Evolutionary conservation across 2,113 vertebrate genomes (phyloP), one percentile per base, ranked within the genome.

Genomic region (Trematomus loennbergii): DNA sequence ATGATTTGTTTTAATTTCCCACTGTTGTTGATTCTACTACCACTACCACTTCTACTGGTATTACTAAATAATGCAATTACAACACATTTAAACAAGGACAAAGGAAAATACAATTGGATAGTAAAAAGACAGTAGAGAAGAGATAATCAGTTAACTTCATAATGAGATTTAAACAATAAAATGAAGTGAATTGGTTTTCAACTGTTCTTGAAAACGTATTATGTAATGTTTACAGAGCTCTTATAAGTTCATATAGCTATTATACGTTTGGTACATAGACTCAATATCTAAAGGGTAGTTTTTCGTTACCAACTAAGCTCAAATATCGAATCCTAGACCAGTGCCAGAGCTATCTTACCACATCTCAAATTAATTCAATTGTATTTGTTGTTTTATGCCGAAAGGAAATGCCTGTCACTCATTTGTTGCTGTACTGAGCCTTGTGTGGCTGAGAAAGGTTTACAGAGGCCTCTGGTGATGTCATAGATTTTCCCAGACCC

Each of bases 401-500:
- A 75, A 72, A 18, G 92, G 92, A 93, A 93, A 91, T 87, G 85
- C 80, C 84, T 82, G 73, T 88, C 75, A 12, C 66, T 89, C 71
- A 75, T 52, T 52, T 18, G 25, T 5, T 55, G 85, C 81, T 55
- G 72, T 20, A 25, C 11, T 53, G 43, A 70, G 78, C 65, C 48
- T 68, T 10, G 22, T 78, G 82, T 61, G 73, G 73, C 72, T 73
- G 67, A 79, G 69, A 53, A 50, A 80, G 79, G 83, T 83, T 78
- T 20, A 68, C 73, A 74, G 75, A 70, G 85, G 78, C 75, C 77
- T 75, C 40, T 7, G 60, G 49, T 89, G 89, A 89, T 84, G 88
- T 92, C 91, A 91, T 45, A 58, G 54, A 55, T 83, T 29, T 93
- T 92, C 90, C 89, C 90, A 92, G 77, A 84, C 82, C 84, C 88